phyloP scores from a whole-genome alignment of 2,113 vertebrate species.

The Ranitomeya variabilis region DNA sequence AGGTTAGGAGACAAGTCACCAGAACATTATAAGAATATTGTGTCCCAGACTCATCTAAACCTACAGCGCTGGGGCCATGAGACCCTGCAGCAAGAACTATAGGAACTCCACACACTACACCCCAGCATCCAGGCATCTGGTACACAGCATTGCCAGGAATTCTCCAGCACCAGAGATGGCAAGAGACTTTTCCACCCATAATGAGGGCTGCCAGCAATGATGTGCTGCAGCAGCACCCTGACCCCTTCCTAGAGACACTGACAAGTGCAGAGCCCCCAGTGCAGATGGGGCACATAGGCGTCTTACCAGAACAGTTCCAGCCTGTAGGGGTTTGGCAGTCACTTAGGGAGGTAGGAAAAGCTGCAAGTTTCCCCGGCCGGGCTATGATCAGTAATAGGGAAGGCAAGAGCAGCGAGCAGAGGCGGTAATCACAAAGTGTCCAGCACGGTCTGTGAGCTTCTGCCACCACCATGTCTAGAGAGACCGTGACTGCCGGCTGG shows the following conservation, averaged over 20 bases:
- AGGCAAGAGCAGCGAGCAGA: conserved; percentile 74
- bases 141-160: not conserved
- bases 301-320: conserved; percentile 98
- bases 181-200: not conserved
- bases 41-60: not conserved
- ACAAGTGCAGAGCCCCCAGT: not conserved
- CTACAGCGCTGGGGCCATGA: not conserved
- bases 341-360: conserved; percentile 95
- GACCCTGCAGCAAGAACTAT: conserved; percentile 1
- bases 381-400: conserved; percentile 69
- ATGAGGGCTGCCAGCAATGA: not conserved
- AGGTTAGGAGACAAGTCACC: not conserved
- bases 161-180: not conserved
- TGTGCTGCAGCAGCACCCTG: not conserved
- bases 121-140: not conserved
- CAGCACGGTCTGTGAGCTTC: conserved; percentile 73
- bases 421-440: conserved; percentile 74
- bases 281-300: not conserved
- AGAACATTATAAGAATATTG: not conserved
- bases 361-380: conserved; percentile 84
- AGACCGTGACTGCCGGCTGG: conserved; percentile 60
- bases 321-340: conserved; percentile 98
- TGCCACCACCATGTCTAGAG: conserved; percentile 75
- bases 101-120: not conserved
- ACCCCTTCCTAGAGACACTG: not conserved